These are phyloP conservation scores for Enteromius radiatus DNA, from an alignment of 2,797 vertebrate species.

Conservation along the genomic window DNA sequence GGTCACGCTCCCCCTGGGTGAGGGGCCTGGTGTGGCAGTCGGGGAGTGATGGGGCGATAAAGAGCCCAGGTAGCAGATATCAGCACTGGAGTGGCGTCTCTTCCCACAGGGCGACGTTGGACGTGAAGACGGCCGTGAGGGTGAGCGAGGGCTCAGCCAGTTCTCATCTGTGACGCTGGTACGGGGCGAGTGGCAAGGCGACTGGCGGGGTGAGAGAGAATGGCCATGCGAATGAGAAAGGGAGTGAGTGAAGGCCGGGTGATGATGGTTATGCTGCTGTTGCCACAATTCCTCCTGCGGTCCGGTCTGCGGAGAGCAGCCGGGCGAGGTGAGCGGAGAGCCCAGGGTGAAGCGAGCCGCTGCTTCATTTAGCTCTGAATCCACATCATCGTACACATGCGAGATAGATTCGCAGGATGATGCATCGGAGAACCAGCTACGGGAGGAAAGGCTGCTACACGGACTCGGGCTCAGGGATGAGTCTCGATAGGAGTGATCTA, in stretches of 20 bases:
- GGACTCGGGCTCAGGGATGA: slow-evolving; percentile 96
- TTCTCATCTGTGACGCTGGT: slow-evolving; percentile 98
- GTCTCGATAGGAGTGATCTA: slow-evolving; percentile 95
- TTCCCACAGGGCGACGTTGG: slow-evolving; percentile 97
- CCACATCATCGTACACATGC: slow-evolving; percentile 96
- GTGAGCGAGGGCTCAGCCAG: slow-evolving; percentile 94
- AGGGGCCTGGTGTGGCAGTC: slow-evolving; percentile 92
- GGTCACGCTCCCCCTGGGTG: slow-evolving; percentile 93
- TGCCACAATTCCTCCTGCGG: slow-evolving; percentile 90
- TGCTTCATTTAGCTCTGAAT: slow-evolving; percentile 96
- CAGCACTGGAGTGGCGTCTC: slow-evolving; percentile 95
- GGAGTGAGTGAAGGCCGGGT: slow-evolving; percentile 72
- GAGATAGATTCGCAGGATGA: slow-evolving; percentile 98
- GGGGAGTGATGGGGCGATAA: slow-evolving; percentile 96
- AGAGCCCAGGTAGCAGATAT: slow-evolving; percentile 90
- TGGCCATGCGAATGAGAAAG: slow-evolving; percentile 80
- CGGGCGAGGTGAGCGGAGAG: slow-evolving; percentile 91
- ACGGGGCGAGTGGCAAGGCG: slow-evolving; percentile 95
- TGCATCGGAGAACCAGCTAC: slow-evolving; percentile 98
- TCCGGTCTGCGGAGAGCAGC: slow-evolving; percentile 87
- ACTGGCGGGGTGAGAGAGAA: slow-evolving; percentile 92
- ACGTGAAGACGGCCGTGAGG: slow-evolving; percentile 93
- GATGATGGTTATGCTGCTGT: slow-evolving; percentile 74
- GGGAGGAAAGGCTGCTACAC: slow-evolving; percentile 96
- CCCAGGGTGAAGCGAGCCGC: slow-evolving; percentile 93